These are phyloP conservation scores for Drosophila sp. DNA, from an alignment of 1,140 invertebrate species.

Conservation along the genomic window DNA sequence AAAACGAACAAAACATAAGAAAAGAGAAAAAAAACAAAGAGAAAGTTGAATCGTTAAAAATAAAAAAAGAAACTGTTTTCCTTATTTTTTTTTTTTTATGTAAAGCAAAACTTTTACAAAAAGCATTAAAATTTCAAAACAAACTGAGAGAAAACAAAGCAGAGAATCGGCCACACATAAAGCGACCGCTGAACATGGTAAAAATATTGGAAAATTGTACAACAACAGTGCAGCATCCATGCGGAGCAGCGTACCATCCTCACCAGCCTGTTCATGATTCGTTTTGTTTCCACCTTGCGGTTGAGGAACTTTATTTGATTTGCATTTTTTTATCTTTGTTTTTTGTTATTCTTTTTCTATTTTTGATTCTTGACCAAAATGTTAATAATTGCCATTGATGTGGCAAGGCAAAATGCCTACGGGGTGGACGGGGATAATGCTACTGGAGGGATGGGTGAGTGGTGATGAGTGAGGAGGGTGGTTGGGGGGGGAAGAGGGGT, in stretches of 20 bases:
- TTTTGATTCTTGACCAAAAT: slow-evolving; percentile 36
- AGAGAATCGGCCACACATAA: slow-evolving; percentile 1
- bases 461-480: too few species aligned
- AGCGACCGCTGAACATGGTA: slow-evolving; percentile 24
- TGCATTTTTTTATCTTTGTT: too few species aligned
- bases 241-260: not conserved
- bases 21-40: slow-evolving; percentile 61
- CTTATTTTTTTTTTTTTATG: slow-evolving; percentile 4
- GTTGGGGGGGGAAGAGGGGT: not conserved
- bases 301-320: slow-evolving; percentile 8
- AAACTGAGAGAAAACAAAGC: not conserved
- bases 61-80: slow-evolving; percentile 13
- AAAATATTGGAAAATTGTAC: slow-evolving; percentile 47
- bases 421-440: not conserved
- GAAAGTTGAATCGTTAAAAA: slow-evolving; percentile 76
- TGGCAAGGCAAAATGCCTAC: not conserved
- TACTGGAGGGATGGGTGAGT: too few species aligned
- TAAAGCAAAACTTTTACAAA: slow-evolving; percentile 64
- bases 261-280: slow-evolving; percentile 41
- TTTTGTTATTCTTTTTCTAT: slow-evolving; percentile 11
- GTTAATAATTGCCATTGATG: slow-evolving; percentile 51
- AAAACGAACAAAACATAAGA: too few species aligned
- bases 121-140: slow-evolving; percentile 69
- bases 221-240: not conserved
- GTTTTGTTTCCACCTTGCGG: slow-evolving; percentile 46